These are phyloP conservation scores for Beris morrisii DNA, from an alignment of 2,888 invertebrate species.

Conservation along the genomic window DNA sequence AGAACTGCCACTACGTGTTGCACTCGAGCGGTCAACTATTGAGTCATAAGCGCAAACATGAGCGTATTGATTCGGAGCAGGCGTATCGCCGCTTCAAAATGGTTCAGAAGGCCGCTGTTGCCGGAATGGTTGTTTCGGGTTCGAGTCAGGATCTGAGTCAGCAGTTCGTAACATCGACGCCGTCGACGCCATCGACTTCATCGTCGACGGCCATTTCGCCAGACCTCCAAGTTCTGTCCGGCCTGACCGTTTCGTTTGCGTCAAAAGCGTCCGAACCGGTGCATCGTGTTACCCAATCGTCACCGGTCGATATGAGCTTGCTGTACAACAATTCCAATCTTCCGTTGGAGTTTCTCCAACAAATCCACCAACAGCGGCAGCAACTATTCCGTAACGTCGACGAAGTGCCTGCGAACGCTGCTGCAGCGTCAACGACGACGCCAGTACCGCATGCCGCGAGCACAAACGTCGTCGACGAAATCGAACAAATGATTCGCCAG, in stretches of 20 bases:
- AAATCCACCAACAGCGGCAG: slow-evolving; percentile 37
- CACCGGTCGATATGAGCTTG: slow-evolving; percentile 5
- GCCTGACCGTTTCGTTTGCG: slow-evolving; percentile 19
- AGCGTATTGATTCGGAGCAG: slow-evolving; percentile 85
- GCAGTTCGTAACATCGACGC: neutral
- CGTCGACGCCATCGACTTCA: slow-evolving; percentile 26
- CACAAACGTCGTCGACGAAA: slow-evolving; percentile 31
- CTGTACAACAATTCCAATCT: slow-evolving; percentile 11
- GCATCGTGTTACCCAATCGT: too few relatives aligned
- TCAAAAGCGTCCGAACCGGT: neutral
- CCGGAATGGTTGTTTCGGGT: slow-evolving; percentile 1
- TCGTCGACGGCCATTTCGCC: slow-evolving; percentile 35
- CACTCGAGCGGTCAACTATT: slow-evolving; percentile 96
- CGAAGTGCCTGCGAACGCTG: neutral
- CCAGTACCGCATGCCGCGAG: neutral
- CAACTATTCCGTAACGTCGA: neutral
- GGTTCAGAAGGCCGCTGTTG: slow-evolving; percentile 45
- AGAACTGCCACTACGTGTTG: slow-evolving; percentile 92
- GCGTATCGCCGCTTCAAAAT: slow-evolving; percentile 53
- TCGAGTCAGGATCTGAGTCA: neutral
- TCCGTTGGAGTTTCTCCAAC: slow-evolving; percentile 37
- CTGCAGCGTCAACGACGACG: neutral
- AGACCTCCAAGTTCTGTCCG: slow-evolving; percentile 30
- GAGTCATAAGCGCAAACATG: slow-evolving; percentile 97
- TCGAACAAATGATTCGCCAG: slow-evolving; percentile 40